Evolutionary conservation across 1,140 invertebrate species (phyloP).

Genomic region (Drosophila truncata): DNA sequence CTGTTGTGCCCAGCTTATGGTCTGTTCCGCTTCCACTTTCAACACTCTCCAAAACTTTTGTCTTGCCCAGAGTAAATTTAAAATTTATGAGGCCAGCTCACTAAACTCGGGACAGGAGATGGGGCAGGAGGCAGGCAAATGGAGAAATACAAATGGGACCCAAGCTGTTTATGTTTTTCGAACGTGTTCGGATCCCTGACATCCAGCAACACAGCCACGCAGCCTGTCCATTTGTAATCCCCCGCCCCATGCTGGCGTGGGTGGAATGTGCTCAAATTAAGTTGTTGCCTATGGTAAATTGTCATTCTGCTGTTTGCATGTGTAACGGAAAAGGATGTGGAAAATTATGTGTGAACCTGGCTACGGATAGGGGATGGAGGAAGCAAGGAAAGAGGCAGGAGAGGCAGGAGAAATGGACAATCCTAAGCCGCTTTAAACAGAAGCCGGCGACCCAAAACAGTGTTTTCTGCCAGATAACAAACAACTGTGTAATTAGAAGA

Average conservation of each 20-base stretch:
- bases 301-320: conserved; percentile 51
- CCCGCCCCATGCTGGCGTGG: conserved; percentile 3
- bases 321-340: conserved; percentile 22
- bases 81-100: conserved; percentile 69
- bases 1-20: background rate
- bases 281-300: conserved; percentile 72
- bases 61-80: conserved; percentile 42
- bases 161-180: conserved; percentile 75
- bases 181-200: conserved; percentile 62
- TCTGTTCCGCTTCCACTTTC: conserved; percentile 1
- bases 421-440: conserved; percentile 61
- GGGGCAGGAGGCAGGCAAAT: conserved; percentile 17
- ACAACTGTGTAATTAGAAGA: conserved; percentile 71
- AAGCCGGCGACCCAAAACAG: conserved; percentile 14
- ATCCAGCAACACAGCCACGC: conserved; percentile 59
- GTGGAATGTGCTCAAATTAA: conserved; percentile 65
- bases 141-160: conserved; percentile 45
- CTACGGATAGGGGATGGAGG: background rate
- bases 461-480: conserved; percentile 64
- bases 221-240: conserved; percentile 50
- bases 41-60: background rate
- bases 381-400: too few species aligned
- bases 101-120: conserved; percentile 39
- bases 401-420: background rate
- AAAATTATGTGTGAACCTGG: conserved; percentile 45